phyloP scores from a whole-genome alignment of 2,113 vertebrate species.

The Eurypyga helias region DNA sequence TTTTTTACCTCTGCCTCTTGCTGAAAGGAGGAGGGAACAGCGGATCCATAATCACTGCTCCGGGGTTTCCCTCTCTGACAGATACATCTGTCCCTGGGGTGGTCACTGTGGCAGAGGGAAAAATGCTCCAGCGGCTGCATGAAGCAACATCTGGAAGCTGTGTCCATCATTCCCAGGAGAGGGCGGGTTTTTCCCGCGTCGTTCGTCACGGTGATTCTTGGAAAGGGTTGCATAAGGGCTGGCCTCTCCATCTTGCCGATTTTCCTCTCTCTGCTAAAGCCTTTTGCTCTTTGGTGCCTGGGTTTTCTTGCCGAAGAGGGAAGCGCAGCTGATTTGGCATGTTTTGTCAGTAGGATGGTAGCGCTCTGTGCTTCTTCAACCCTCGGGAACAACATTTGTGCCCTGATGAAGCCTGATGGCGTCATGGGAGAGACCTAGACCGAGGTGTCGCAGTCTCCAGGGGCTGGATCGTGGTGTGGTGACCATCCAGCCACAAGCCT shows the following conservation, averaged over 20 bases:
- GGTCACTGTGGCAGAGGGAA: not conserved
- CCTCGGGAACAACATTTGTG: not conserved
- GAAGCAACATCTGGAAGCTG: not conserved
- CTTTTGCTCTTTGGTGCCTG: not conserved
- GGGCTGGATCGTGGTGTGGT: not conserved
- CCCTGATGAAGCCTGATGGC: not conserved
- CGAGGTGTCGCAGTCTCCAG: accelerated
- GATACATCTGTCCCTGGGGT: not conserved
- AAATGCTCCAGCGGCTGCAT: not conserved
- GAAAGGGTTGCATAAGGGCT: not conserved
- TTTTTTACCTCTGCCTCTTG: not conserved
- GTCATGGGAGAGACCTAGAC: not conserved
- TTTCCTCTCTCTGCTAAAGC: not conserved
- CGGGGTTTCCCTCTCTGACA: not conserved
- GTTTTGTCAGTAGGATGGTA: not conserved
- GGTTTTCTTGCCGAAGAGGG: not conserved
- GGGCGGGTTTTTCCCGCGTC: too few species aligned
- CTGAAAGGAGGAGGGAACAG: not conserved
- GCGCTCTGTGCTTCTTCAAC: not conserved
- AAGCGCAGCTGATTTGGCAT: accelerated
- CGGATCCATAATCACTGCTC: accelerated
- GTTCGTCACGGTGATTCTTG: not conserved
- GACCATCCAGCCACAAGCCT: not conserved
- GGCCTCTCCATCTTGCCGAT: not conserved
- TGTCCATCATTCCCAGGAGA: not conserved